A percentile compares a stretch with the other conserved stretches of the same genome.
Evolutionary conservation across 2,888 invertebrate species (phyloP).

Genomic region (Tubiluchus corallicola): DNA sequence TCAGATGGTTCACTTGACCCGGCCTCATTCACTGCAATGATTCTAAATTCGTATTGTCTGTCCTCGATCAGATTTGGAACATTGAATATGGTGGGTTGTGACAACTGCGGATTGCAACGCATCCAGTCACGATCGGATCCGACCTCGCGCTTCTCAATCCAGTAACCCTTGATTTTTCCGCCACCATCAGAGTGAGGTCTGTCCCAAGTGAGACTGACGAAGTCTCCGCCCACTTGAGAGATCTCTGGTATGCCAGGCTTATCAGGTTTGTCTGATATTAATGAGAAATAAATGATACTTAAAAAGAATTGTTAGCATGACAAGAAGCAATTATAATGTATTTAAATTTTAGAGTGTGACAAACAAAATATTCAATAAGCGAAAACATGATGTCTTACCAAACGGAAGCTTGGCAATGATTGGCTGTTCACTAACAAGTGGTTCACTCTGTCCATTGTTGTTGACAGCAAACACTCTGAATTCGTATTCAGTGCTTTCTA

Average conservation of each 20-base stretch:
- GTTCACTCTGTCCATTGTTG: constrained; percentile 73
- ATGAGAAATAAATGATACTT: background rate
- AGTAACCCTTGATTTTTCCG: constrained; percentile 89
- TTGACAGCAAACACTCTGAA: constrained; percentile 95
- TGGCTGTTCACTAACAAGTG: constrained; percentile 68
- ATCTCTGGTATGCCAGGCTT: constrained; percentile 80
- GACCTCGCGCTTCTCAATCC: constrained; percentile 90
- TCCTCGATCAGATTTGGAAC: constrained; percentile 90
- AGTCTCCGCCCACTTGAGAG: constrained; percentile 85
- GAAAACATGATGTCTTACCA: constrained; percentile 35
- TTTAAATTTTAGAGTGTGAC: too few species aligned
- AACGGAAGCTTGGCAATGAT: constrained; percentile 71
- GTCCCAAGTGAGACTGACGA: constrained; percentile 88
- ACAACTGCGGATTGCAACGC: constrained; percentile 32
- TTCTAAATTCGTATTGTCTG: constrained; percentile 89
- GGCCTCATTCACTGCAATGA: constrained; percentile 88
- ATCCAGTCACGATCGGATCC: constrained; percentile 12
- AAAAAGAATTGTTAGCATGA: too few species aligned
- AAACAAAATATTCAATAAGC: too few species aligned
- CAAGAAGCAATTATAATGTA: too few species aligned
- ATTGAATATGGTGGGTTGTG: constrained; percentile 62
- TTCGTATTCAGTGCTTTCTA: constrained; percentile 88
- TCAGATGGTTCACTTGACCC: constrained; percentile 66
- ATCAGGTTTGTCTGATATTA: constrained; percentile 56
- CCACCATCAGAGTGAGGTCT: constrained; percentile 89